A percentile compares a stretch with the other conserved stretches of the same genome.
Conservation (phyloP, 2,888 invertebrate genomes). For the Leucophora obtusa region DNA sequence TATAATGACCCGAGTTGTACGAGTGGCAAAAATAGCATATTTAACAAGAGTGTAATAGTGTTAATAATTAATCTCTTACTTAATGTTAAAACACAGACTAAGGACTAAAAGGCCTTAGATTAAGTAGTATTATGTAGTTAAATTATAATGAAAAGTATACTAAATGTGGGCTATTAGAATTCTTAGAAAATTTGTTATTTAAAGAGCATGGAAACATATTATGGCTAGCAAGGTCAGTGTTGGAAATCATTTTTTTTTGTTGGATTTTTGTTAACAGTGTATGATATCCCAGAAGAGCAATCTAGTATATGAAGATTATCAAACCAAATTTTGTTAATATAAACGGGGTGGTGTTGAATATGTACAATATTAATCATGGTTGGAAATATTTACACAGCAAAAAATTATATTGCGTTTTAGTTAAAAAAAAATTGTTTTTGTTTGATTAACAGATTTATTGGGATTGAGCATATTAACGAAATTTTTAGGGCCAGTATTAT, state of each 20-base stretch:
- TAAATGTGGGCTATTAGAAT: background rate
- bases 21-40: conserved; percentile 4
- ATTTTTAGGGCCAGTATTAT: no score
- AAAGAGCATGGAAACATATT: background rate
- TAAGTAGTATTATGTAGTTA: background rate
- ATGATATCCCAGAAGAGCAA: no score
- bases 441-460: no score
- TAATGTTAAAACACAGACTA: background rate
- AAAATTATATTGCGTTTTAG: no score
- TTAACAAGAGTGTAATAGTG: conserved; percentile 25
- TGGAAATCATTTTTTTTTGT: background rate
- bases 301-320: no score
- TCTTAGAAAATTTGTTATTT: background rate
- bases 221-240: background rate
- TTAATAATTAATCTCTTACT: conserved; percentile 47
- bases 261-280: background rate
- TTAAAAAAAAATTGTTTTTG: no score
- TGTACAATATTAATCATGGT: no score
- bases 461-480: no score
- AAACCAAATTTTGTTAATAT: no score
- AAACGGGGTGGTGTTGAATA: no score
- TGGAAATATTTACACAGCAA: no score
- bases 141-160: background rate
- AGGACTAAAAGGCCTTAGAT: background rate
- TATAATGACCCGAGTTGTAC: conserved; percentile 14